phyloP scores from a whole-genome alignment of 2,888 invertebrate species.

The Suillia variegata region DNA sequence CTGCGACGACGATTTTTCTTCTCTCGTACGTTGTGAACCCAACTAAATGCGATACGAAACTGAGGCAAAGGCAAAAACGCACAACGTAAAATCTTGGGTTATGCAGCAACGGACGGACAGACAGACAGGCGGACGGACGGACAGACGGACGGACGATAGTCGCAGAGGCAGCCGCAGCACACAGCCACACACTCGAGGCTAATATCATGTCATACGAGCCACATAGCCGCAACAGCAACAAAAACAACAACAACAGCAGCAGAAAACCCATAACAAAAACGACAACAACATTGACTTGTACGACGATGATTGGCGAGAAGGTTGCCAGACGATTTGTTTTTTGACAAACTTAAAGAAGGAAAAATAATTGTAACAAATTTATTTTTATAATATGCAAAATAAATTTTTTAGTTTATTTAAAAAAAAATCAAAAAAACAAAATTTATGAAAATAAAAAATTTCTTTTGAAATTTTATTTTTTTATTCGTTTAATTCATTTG shows the following conservation, averaged over 20 bases:
- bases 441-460: no score
- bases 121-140: conserved; percentile 1
- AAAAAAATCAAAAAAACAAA: no score
- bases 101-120: conserved; percentile 19
- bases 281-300: conserved; percentile 11
- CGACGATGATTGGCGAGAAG: no score
- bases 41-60: conserved; percentile 61
- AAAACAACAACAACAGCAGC: conserved; percentile 6
- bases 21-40: conserved; percentile 53
- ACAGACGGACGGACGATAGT: background rate
- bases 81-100: conserved; percentile 37
- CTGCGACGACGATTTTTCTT: conserved; percentile 30
- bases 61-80: conserved; percentile 41
- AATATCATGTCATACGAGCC: conserved; percentile 14
- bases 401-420: no score
- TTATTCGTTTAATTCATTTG: no score
- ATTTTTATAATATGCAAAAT: no score
- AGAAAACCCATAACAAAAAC: conserved; percentile 1
- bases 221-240: background rate
- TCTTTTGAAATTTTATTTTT: no score
- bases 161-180: conserved; percentile 23
- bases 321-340: no score
- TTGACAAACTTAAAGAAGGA: no score
- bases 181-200: conserved; percentile 17
- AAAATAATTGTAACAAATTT: no score